phyloP scores from a whole-genome alignment of 2,113 vertebrate species.

The Dasyurus viverrinus region DNA sequence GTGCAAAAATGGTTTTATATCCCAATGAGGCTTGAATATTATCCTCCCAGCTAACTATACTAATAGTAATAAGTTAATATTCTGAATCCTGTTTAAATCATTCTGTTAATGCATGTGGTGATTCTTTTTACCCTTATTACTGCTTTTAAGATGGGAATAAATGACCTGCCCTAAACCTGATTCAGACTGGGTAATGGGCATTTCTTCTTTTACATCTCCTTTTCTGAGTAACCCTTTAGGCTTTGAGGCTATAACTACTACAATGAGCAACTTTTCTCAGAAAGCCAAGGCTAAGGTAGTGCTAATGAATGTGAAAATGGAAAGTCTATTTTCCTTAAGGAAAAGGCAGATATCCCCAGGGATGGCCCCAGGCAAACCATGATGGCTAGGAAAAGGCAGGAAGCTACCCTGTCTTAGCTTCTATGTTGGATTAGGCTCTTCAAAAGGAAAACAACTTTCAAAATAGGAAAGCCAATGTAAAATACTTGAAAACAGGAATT shows the following conservation, averaged over 20 bases:
- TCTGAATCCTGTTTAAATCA: conserved; percentile 1
- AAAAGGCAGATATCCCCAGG: neutral
- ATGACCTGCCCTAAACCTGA: neutral
- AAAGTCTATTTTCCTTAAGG: neutral
- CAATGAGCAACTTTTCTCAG: neutral
- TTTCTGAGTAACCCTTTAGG: neutral
- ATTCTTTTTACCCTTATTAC: neutral
- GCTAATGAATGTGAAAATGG: neutral
- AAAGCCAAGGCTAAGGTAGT: neutral
- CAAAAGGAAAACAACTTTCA: neutral
- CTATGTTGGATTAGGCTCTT: neutral
- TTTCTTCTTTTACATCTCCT: neutral
- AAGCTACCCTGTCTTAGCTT: neutral
- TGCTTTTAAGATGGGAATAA: neutral
- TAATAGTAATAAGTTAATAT: neutral
- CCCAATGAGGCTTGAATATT: neutral
- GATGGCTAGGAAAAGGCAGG: neutral
- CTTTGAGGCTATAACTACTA: neutral
- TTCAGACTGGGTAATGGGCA: neutral
- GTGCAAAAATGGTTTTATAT: neutral
- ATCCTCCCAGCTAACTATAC: conserved; percentile 3
- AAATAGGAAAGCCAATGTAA: neutral
- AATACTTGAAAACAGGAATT: neutral
- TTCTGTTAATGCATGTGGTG: neutral
- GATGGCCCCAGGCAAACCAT: neutral